Evolutionary conservation across 2,888 invertebrate genomes (phyloP), one percentile per base, ranked within the genome.

Genomic region (Nomada flava): DNA sequence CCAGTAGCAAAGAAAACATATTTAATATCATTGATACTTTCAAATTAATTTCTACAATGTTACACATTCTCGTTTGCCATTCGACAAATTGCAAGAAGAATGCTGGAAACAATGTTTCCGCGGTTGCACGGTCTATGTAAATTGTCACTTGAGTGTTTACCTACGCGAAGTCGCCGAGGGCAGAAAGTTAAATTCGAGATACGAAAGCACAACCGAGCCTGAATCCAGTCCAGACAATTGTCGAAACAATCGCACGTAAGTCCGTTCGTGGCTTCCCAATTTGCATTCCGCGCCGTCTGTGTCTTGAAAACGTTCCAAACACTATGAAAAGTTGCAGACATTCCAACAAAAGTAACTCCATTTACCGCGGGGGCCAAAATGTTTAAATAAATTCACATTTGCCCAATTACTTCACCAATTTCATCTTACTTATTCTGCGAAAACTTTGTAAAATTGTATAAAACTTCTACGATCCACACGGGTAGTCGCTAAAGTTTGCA

Each of bases 151-250:
- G 4, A 13, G 3, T 63, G 55, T 63, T 72, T 72, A 26, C 42
- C 52, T 55, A 55, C 44, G 36, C 44, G 42, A 47, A 63, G 55
- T 42, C 55, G n/a, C 36, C n/a, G 26, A 53, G 23, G 50, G 53
- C 23, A 63, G 44, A 72, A 72, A 72, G 72, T 72, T 72, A 63
- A 64, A 72, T 63, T 63, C 52, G 63, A 63, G 53, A 71, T 71
- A 44, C 53, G 71, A 53, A 9, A 18, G 53, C 26, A 29, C 63
- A 72, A 44, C 72, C 13, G 44, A 36, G 59, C n/a, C 29, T 52
- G 63, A 63, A 63, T 64, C 72, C 42, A 15, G 20, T 20, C n/a
- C 52, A n/a, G 29, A 42, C 55, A 26, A 72, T 63, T 55, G 72
- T 72, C 42, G 53, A 50, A 72, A 72, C 63, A 63, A 47, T 72